A percentile compares a stretch with the other conserved stretches of the same genome.
phyloP scores from a whole-genome alignment of 2,113 vertebrate genomes.

The Callipepla squamata region DNA sequence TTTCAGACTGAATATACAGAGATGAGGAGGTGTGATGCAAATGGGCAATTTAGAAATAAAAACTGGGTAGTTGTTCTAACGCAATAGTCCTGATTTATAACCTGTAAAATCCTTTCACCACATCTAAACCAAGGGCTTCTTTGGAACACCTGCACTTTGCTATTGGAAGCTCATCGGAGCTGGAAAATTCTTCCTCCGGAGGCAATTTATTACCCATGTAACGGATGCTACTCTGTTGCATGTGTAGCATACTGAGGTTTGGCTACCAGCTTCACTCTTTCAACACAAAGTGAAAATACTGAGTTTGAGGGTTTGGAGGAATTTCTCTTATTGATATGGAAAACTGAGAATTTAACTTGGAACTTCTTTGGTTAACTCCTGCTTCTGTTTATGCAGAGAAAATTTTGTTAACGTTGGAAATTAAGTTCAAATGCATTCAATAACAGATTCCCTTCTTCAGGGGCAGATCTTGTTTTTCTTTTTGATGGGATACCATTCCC shows the following conservation, averaged over 20 bases:
- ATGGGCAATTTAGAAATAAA: slow-evolving; percentile 31
- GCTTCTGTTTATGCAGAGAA: slow-evolving; percentile 28
- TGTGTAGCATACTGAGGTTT: slow-evolving; percentile 22
- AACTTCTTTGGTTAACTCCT: slow-evolving; percentile 19
- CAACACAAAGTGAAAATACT: not conserved
- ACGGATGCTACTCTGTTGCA: slow-evolving; percentile 28
- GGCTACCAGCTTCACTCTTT: slow-evolving; percentile 39
- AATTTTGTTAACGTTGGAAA: slow-evolving; percentile 40
- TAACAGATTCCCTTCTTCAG: not conserved
- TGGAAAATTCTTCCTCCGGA: slow-evolving; percentile 37
- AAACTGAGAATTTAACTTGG: slow-evolving; percentile 47
- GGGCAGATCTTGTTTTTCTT: slow-evolving; percentile 13
- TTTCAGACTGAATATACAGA: not conserved
- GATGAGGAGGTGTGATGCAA: not conserved
- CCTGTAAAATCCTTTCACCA: slow-evolving; percentile 39
- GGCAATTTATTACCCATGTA: slow-evolving; percentile 35
- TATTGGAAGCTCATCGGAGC: slow-evolving; percentile 30
- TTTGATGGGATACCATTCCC: not conserved
- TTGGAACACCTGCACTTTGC: slow-evolving; percentile 42
- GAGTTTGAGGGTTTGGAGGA: slow-evolving; percentile 24
- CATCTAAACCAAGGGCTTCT: slow-evolving; percentile 31
- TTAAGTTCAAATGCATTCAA: slow-evolving; percentile 8
- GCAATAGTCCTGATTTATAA: slow-evolving; percentile 36
- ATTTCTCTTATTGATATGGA: slow-evolving; percentile 32
- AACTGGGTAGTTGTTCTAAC: slow-evolving; percentile 26